Base-by-base conservation (phyloP, 1,140 invertebrate species). In the Diorhabda carinulata region DNA sequence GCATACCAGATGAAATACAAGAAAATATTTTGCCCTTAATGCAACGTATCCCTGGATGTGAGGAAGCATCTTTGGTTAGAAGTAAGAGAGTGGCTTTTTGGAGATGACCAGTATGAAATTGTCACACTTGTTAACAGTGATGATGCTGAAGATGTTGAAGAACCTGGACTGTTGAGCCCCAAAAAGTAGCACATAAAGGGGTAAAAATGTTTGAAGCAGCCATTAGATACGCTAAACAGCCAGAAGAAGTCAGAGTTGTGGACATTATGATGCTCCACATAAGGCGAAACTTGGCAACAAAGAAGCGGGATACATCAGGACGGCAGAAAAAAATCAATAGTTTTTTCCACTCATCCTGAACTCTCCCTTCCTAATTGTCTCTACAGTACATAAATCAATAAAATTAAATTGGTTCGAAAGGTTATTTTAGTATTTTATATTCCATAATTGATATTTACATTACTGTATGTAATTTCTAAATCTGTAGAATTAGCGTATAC, bases 181-280 rank as follows among this genome's bases (percentile, higher is more conserved):
- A 52, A 5, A 52, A 5, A 52, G 45, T 52, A 5, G 5, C 45
- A 52, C 45, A 64, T 47, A 45, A 57, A n/a, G 10, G 42, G 82
- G 45, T 57, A 8, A 65, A n/a, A 60, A n/a, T 67, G 52, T 70
- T 67, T 70, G 43, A 68, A 64, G 41, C 8, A 5, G 45, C 45
- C 5, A 52, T 52, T 5, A 52, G 8, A 52, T 25, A 25, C 25
- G 25, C 25, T 25, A 1, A 25, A 25, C 25, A 25, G 25, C 25
- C 25, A 25, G 25, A 25, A 25, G 25, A 25, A 25, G 25, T 25
- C 25, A 25, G 25, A 25, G 45, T 8, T 52, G 45, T 52, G 0
- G 45, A 52, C 8, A 52, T 52, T 8, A 52, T 52, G 45, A 8
- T 52, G 5, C 45, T 52, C 5, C 45, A 52, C 5, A 52, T 1